Evolutionary conservation across 2,113 vertebrate genomes (phyloP).

Genomic region (Vulpes vulpes): DNA sequence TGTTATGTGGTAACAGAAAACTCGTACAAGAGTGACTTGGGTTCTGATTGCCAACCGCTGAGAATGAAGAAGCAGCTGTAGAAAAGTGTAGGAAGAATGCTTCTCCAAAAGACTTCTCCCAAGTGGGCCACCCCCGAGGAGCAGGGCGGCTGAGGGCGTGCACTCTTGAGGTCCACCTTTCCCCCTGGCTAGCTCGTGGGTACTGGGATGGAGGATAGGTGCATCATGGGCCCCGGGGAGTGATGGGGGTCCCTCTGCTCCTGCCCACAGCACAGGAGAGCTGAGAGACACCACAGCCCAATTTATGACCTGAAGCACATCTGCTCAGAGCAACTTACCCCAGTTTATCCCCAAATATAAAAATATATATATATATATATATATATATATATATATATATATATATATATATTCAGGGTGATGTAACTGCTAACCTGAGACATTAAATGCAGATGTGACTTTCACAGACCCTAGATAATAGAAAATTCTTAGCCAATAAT

Average conservation of each 20-base stretch:
- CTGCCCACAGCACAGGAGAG: neutral
- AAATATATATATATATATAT: no score
- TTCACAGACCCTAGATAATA: neutral
- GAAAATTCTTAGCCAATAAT: neutral
- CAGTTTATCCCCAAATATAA: neutral
- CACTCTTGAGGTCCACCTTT: neutral
- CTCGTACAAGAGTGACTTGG: neutral
- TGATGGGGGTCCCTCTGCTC: neutral
- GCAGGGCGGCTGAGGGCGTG: accelerated
- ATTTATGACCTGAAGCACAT: neutral
- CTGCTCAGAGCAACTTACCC: neutral
- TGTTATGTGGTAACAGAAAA: neutral
- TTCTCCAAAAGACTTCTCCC: neutral
- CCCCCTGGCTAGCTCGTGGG: neutral
- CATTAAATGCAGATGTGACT: neutral
- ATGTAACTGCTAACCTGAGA: neutral
- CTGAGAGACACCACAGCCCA: neutral
- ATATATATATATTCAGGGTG: neutral
- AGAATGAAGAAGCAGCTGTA: neutral
- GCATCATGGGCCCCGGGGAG: accelerated
- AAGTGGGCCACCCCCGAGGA: no score
- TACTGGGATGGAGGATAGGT: neutral
- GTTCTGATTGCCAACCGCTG: neutral
- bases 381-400: no score
- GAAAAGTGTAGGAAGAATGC: neutral